A percentile compares a stretch with the other conserved stretches of the same genome.
phyloP scores from a whole-genome alignment of 2,797 vertebrate genomes.

The Bradypus variegatus region DNA sequence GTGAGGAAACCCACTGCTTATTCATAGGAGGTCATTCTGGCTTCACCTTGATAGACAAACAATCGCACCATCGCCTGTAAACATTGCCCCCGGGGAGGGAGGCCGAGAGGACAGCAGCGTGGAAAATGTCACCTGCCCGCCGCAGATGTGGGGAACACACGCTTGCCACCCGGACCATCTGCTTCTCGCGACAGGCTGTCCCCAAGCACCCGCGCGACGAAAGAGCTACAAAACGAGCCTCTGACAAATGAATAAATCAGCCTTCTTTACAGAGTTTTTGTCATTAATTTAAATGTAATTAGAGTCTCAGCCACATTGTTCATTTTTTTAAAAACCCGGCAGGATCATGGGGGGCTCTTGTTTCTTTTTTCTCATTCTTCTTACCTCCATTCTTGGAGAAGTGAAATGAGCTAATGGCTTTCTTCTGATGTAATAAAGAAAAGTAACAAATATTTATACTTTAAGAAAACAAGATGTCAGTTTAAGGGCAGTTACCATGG shows the following conservation, averaged over 20 bases:
- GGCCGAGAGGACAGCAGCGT: accelerated
- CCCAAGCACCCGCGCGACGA: background rate
- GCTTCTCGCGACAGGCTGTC: background rate
- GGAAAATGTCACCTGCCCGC: accelerated
- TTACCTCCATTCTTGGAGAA: background rate
- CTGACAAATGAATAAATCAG: background rate
- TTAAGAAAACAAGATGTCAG: background rate
- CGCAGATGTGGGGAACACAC: accelerated
- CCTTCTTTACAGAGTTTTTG: background rate
- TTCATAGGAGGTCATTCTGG: accelerated
- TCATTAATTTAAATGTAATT: background rate
- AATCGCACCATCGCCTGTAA: no score
- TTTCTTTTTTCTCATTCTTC: background rate
- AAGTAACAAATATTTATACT: background rate
- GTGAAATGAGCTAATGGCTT: background rate
- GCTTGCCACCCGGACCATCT: accelerated
- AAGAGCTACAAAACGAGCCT: background rate
- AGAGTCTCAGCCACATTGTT: background rate
- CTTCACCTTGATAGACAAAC: background rate
- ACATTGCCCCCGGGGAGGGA: no score
- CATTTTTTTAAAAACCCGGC: background rate
- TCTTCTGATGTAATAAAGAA: background rate
- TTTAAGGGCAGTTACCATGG: background rate
- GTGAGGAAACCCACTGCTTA: background rate
- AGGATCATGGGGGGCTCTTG: no score